Percentiles rank a stretch among this genome's conserved stretches.
These are phyloP conservation scores for Ginglymostoma cirratum DNA, from an alignment of 2,113 vertebrate genomes.

Conservation along the genomic window DNA sequence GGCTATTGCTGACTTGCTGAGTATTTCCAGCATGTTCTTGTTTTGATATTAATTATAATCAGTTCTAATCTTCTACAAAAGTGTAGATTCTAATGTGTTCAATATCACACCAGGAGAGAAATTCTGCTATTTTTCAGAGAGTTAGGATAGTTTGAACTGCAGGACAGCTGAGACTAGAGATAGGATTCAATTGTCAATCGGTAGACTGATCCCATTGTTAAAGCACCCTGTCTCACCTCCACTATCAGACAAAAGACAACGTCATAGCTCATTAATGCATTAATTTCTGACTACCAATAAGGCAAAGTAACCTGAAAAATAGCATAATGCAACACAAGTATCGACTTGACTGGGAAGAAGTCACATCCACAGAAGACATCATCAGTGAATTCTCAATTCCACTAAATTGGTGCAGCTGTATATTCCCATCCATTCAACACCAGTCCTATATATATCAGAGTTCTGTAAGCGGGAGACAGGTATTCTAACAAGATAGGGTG, in stretches of 20 bases:
- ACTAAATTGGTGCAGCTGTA: background rate
- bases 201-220: background rate
- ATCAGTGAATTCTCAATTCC: background rate
- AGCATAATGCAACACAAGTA: constrained; percentile 9
- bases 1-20: background rate
- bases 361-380: background rate
- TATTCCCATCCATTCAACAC: background rate
- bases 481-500: background rate
- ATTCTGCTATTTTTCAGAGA: background rate
- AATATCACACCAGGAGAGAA: background rate
- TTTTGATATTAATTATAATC: background rate
- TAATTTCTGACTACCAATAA: background rate
- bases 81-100: background rate
- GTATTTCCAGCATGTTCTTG: background rate
- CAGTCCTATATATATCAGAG: background rate
- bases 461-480: background rate
- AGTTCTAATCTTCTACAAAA: background rate
- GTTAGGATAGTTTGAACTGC: background rate
- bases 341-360: background rate
- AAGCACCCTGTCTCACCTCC: background rate
- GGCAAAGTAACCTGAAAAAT: background rate
- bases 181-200: background rate
- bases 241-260: background rate
- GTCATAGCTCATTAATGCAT: background rate
- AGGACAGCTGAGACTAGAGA: too few relatives aligned